Evolutionary conservation across 2,113 vertebrate genomes (phyloP).

Genomic region (Engystomops pustulosus): DNA sequence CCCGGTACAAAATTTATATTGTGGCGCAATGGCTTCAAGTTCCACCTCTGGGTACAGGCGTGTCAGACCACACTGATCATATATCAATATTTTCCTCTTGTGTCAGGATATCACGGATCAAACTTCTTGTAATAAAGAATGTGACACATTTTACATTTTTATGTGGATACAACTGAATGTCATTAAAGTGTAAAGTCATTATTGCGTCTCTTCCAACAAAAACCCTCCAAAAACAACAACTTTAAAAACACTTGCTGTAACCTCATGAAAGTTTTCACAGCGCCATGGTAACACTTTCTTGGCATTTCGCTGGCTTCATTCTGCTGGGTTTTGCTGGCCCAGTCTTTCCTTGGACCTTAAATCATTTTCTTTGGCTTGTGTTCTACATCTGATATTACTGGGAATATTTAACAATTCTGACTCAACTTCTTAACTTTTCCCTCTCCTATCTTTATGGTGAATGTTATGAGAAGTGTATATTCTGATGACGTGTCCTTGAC

Average conservation of each 20-base stretch:
- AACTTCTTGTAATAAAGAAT: neutral
- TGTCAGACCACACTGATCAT: neutral
- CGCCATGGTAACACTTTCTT: constrained; percentile 1
- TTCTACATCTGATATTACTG: constrained; percentile 35
- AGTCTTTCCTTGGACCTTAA: neutral
- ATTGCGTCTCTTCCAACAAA: neutral
- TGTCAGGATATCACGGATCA: neutral
- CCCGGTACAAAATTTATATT: too few relatives aligned
- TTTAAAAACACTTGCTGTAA: neutral
- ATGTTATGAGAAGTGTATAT: neutral
- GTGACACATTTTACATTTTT: neutral
- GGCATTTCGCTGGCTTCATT: neutral
- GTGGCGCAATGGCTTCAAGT: too few relatives aligned
- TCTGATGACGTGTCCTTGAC: neutral
- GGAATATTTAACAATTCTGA: constrained; percentile 29
- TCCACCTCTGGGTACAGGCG: too few relatives aligned
- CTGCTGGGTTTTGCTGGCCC: constrained; percentile 3
- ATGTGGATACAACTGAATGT: neutral
- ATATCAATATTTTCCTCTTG: neutral
- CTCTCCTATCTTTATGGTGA: neutral
- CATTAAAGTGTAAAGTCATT: neutral
- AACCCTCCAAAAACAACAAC: neutral
- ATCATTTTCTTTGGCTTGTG: constrained; percentile 34
- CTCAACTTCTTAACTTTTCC: constrained; percentile 1
- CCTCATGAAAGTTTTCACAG: neutral